Percentiles rank a stretch among this genome's conserved stretches.
Evolutionary conservation across 2,113 vertebrate genomes (phyloP).

Genomic region (Scartelaos histophorus): DNA sequence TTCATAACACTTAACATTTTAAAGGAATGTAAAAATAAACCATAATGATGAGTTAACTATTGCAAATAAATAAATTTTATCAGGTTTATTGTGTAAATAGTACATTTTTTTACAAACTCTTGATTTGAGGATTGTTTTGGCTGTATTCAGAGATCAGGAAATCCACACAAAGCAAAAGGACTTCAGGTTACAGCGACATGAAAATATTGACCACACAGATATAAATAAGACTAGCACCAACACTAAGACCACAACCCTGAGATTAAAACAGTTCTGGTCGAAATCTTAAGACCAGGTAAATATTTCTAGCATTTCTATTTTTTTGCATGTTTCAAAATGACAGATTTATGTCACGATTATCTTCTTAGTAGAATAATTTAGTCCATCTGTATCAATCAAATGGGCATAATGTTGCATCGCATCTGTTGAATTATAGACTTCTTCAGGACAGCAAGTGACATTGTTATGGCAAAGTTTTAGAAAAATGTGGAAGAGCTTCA

Average conservation of each 20-base stretch:
- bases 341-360: too few species aligned
- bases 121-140: neutral
- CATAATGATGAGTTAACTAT: neutral
- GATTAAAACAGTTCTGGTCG: neutral
- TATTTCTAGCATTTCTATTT: too few species aligned
- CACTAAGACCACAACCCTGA: neutral
- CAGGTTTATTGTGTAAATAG: neutral
- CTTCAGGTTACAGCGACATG: neutral
- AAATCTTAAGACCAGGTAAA: too few species aligned
- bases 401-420: too few species aligned
- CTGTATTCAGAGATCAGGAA: neutral
- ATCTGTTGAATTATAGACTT: too few species aligned
- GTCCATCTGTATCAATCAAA: too few species aligned
- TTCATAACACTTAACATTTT: conserved; percentile 27
- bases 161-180: neutral
- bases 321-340: too few species aligned
- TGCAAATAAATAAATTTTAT: neutral
- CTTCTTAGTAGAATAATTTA: too few species aligned
- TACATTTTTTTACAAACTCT: neutral
- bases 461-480: too few species aligned
- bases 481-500: too few species aligned
- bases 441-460: too few species aligned
- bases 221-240: neutral
- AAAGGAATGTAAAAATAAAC: conserved; percentile 15
- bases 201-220: neutral